A percentile compares a stretch with the other conserved stretches of the same genome.
Evolutionary conservation across 64 coral and sea anemone species (phyloP).

Genomic region (Trachythela sp.): DNA sequence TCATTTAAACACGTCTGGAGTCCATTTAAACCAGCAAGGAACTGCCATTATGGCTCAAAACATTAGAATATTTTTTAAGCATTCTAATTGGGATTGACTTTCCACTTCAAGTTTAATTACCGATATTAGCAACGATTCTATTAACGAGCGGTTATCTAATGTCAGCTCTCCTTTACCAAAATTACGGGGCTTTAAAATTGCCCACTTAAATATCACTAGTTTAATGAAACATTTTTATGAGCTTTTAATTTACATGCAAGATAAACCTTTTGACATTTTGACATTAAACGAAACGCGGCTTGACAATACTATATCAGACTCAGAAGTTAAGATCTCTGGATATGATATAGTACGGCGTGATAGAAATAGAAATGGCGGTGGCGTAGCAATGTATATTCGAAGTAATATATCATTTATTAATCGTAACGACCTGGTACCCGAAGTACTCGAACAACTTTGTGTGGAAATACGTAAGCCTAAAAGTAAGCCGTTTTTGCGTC

Average conservation of each 20-base stretch:
- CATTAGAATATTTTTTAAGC: background rate
- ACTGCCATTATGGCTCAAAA: background rate
- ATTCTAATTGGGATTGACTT: background rate
- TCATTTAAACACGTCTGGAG: background rate
- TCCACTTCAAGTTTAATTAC: background rate
- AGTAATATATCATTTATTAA: background rate
- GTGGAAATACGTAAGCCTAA: background rate
- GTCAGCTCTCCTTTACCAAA: constrained; percentile 5
- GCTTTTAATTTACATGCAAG: constrained; percentile 19
- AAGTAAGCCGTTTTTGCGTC: no score
- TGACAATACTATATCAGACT: background rate
- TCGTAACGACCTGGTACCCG: background rate
- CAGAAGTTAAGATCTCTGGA: background rate
- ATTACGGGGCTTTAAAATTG: constrained; percentile 49
- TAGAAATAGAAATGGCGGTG: constrained; percentile 22
- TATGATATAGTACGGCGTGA: constrained; percentile 24
- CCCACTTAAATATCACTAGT: constrained; percentile 31
- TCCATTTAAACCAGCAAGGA: background rate
- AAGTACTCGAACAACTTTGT: background rate
- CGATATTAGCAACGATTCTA: background rate
- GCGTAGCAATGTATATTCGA: background rate
- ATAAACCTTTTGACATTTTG: constrained; percentile 52
- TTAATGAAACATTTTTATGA: constrained; percentile 44
- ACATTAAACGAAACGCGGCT: constrained; percentile 52
- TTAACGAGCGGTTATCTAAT: background rate